Evolutionary conservation across 2,113 vertebrate species (phyloP).

Genomic region (Gopherus evgoodei): DNA sequence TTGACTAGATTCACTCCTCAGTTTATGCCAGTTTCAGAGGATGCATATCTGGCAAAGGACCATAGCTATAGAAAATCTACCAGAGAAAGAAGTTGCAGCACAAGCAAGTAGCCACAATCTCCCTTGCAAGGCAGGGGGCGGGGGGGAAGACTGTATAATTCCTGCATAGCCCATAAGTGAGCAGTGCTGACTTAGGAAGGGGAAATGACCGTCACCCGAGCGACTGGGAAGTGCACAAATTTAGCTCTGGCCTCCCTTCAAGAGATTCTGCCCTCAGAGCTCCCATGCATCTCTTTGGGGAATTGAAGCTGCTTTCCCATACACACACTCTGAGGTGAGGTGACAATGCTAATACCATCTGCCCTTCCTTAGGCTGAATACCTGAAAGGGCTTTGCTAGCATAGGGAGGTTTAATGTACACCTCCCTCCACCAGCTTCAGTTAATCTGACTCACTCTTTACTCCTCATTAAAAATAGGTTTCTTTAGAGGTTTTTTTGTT

Average conservation of each 20-base stretch:
- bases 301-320: neutral
- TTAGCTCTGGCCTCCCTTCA: neutral
- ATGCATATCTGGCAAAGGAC: neutral
- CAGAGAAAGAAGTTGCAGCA: neutral
- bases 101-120: neutral
- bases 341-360: neutral
- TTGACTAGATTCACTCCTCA: conserved; percentile 8
- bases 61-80: neutral
- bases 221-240: neutral
- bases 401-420: neutral
- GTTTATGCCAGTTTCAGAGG: conserved; percentile 8
- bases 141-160: rapidly evolving
- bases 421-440: conserved; percentile 20
- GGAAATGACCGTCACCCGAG: neutral
- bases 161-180: neutral
- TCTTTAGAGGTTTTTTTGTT: conserved; percentile 31
- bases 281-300: neutral
- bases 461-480: conserved; percentile 14
- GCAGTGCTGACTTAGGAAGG: neutral
- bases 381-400: neutral
- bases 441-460: conserved; percentile 5
- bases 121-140: neutral
- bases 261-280: neutral
- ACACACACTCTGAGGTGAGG: neutral
- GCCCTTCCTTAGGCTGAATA: neutral